Conservation (phyloP, 2,888 invertebrate genomes). For the Mythimna albipuncta region DNA sequence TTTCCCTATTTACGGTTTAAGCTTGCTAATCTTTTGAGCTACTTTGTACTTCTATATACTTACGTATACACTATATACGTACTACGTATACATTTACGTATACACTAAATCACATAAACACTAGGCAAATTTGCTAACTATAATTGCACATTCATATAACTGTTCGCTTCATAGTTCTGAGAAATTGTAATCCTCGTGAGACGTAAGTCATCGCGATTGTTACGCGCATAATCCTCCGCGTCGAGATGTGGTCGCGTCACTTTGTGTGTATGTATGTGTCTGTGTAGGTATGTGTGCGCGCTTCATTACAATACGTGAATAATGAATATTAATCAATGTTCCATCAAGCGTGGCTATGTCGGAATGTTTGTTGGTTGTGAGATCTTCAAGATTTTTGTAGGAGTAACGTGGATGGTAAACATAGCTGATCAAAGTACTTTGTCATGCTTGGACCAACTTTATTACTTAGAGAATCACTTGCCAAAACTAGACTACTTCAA, state of each 20-base stretch:
- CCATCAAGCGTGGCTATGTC: neutral
- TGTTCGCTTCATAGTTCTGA: neutral
- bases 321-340: constrained; percentile 56
- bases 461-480: no score
- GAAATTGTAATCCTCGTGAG: constrained; percentile 25
- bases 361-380: constrained; percentile 8
- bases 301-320: constrained; percentile 56
- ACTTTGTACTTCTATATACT: no score
- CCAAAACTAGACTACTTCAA: neutral
- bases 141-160: neutral
- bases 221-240: constrained; percentile 7
- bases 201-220: constrained; percentile 24
- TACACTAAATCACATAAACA: no score
- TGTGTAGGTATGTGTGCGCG: neutral
- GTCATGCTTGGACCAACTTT: neutral
- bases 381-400: neutral
- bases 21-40: no score
- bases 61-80: no score
- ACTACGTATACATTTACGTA: no score
- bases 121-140: neutral
- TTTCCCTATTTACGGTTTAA: no score
- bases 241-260: constrained; percentile 13
- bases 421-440: neutral
- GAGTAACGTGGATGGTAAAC: neutral
- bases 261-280: neutral